These are phyloP conservation scores for Drosophila leontia DNA, from an alignment of 1,140 invertebrate genomes.

Conservation along the genomic window DNA sequence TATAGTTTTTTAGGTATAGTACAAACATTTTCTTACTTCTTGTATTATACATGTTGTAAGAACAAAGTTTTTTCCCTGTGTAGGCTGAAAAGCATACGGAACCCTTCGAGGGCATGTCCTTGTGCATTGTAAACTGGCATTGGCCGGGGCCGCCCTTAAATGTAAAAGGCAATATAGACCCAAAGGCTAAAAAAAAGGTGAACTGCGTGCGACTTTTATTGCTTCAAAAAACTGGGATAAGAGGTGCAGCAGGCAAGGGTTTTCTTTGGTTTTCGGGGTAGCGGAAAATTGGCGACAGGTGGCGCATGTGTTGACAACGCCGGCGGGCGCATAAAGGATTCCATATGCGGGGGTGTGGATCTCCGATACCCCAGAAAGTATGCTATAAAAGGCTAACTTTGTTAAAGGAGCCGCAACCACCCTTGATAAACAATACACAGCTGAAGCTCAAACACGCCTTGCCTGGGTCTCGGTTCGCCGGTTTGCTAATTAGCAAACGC, in stretches of 20 bases:
- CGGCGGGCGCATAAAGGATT: conserved; percentile 33
- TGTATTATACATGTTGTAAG: neutral
- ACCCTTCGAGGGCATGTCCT: conserved; percentile 29
- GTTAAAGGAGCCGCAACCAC: conserved; percentile 33
- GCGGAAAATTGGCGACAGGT: conserved; percentile 70
- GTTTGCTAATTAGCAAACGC: conserved; percentile 43
- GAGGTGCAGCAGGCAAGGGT: neutral
- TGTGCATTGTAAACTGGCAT: conserved; percentile 54
- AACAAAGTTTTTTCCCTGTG: neutral
- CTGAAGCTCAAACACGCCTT: conserved; percentile 16
- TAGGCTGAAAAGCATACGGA: neutral
- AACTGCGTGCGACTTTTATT: conserved; percentile 78
- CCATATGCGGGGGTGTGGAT: conserved; percentile 35
- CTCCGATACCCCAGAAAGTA: conserved; percentile 39
- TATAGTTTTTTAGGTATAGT: no score
- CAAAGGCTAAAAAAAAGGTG: conserved; percentile 48
- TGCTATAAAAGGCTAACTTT: conserved; percentile 44
- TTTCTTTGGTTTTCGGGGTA: conserved; percentile 10
- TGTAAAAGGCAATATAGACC: conserved; percentile 56
- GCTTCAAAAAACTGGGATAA: conserved; percentile 14
- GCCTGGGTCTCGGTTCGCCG: conserved; percentile 16
- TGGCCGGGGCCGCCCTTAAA: conserved; percentile 28
- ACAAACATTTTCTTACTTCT: neutral
- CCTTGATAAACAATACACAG: conserved; percentile 30
- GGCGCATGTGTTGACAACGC: conserved; percentile 68